Evolutionary conservation across 2,797 vertebrate species (phyloP).

Genomic region (Pipistrellus nathusii): DNA sequence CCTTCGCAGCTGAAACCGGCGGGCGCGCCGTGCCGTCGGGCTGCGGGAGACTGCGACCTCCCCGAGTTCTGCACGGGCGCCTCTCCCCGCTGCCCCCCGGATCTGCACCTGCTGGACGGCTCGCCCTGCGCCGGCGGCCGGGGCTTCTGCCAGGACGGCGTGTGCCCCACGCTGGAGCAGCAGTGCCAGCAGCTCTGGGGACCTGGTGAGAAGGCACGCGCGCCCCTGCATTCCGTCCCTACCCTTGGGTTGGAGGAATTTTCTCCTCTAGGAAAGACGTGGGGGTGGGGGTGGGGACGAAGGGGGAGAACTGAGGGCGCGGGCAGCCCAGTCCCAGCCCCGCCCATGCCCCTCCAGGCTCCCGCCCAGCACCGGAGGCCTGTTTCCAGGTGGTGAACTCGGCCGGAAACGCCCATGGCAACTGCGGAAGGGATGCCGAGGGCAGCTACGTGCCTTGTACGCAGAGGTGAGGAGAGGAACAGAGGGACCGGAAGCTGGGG

Average conservation of each 20-base stretch:
- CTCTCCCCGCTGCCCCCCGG: slow-evolving; percentile 93
- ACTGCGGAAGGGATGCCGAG: slow-evolving; percentile 93
- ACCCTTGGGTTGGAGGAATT: fast-evolving
- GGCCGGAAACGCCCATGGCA: slow-evolving; percentile 93
- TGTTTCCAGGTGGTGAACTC: slow-evolving; percentile 96
- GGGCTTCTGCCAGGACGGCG: slow-evolving; percentile 95
- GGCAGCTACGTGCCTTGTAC: slow-evolving; percentile 92
- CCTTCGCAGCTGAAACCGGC: slow-evolving; percentile 91
- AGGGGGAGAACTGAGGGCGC: neutral
- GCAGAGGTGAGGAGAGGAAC: slow-evolving; percentile 87
- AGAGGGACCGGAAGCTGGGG: neutral
- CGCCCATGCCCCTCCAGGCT: slow-evolving; percentile 86
- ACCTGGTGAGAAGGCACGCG: slow-evolving; percentile 88
- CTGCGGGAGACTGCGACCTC: slow-evolving; percentile 94
- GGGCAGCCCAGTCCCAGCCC: no score
- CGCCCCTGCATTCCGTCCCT: fast-evolving
- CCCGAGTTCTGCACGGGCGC: slow-evolving; percentile 96
- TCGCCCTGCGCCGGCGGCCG: slow-evolving; percentile 89
- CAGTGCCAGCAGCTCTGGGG: slow-evolving; percentile 97
- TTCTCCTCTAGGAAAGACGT: neutral
- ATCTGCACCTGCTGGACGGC: slow-evolving; percentile 95
- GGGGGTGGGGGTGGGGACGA: fast-evolving
- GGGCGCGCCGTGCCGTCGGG: slow-evolving; percentile 92
- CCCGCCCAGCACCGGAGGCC: slow-evolving; percentile 92
- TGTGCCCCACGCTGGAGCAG: slow-evolving; percentile 95